Percentiles rank a stretch among this genome's conserved stretches.
Evolutionary conservation across 2,113 vertebrate species (phyloP).

Genomic region (Pollachius pollachius): DNA sequence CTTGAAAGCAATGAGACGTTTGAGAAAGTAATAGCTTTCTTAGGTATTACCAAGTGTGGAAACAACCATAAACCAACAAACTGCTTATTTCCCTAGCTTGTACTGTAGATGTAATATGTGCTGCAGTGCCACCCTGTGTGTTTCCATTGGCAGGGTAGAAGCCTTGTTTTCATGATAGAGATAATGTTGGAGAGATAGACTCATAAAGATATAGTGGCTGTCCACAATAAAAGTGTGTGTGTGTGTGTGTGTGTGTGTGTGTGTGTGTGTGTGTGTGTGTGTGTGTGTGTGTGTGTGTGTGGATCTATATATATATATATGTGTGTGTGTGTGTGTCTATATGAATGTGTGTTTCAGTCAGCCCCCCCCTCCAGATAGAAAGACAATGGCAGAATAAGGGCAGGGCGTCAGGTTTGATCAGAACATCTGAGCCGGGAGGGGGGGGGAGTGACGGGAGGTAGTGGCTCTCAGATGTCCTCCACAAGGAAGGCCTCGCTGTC

Average conservation of each 20-base stretch:
- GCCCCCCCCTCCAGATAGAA: conserved; percentile 37
- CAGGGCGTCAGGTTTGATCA: conserved; percentile 49
- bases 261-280: background rate
- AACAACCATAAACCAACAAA: too few species aligned
- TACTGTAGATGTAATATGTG: too few species aligned
- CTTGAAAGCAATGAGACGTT: too few species aligned
- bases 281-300: background rate
- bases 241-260: too few species aligned
- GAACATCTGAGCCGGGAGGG: conserved; percentile 22
- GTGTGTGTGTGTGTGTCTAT: background rate
- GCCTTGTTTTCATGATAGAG: too few species aligned
- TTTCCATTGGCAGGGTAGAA: background rate
- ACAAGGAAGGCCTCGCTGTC: conserved; percentile 33
- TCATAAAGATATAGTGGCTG: too few species aligned
- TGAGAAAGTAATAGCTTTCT: too few species aligned
- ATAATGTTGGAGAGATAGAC: too few species aligned
- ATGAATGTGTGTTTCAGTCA: background rate
- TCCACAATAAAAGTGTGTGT: too few species aligned
- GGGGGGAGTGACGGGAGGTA: conserved; percentile 24
- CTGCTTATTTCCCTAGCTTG: too few species aligned
- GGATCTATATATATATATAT: background rate
- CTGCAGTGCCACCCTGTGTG: conserved; percentile 6
- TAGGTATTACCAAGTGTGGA: too few species aligned
- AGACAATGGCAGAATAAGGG: conserved; percentile 56
- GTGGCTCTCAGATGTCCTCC: conserved; percentile 4